Evolutionary conservation across 1,140 invertebrate species (phyloP).

Genomic region (Ips typographus): DNA sequence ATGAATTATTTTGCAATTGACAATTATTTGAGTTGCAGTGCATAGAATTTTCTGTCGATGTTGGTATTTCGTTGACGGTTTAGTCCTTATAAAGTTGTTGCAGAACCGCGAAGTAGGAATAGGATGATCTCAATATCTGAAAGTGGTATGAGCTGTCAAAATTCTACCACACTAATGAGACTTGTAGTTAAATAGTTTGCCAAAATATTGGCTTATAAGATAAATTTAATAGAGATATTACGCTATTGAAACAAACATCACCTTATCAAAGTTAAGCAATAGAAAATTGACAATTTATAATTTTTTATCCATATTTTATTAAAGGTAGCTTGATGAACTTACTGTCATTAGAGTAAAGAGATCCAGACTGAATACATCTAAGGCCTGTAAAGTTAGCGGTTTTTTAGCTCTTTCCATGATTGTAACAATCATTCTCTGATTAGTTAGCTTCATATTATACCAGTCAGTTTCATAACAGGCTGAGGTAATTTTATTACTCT

Average conservation of each 20-base stretch:
- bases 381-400: slow-evolving; percentile 36
- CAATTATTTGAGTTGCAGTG: too few relatives aligned
- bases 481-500: slow-evolving; percentile 38
- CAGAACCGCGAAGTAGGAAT: slow-evolving; percentile 25
- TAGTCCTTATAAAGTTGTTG: slow-evolving; percentile 9
- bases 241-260: too few relatives aligned
- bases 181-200: too few relatives aligned
- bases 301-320: too few relatives aligned
- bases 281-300: too few relatives aligned
- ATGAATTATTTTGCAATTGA: neutral
- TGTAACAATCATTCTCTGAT: slow-evolving; percentile 38
- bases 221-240: too few relatives aligned
- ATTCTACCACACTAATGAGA: too few relatives aligned
- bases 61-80: neutral
- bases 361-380: slow-evolving; percentile 38
- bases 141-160: neutral
- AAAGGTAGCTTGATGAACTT: neutral
- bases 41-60: neutral
- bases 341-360: slow-evolving; percentile 40
- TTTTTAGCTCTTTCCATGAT: slow-evolving; percentile 43
- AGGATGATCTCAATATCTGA: slow-evolving; percentile 19
- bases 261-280: too few relatives aligned
- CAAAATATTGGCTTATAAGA: too few relatives aligned
- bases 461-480: slow-evolving; percentile 40
- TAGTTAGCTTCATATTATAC: slow-evolving; percentile 27